Base-by-base conservation (phyloP, 2,797 vertebrate genomes). In the Onychomys arenicola region DNA sequence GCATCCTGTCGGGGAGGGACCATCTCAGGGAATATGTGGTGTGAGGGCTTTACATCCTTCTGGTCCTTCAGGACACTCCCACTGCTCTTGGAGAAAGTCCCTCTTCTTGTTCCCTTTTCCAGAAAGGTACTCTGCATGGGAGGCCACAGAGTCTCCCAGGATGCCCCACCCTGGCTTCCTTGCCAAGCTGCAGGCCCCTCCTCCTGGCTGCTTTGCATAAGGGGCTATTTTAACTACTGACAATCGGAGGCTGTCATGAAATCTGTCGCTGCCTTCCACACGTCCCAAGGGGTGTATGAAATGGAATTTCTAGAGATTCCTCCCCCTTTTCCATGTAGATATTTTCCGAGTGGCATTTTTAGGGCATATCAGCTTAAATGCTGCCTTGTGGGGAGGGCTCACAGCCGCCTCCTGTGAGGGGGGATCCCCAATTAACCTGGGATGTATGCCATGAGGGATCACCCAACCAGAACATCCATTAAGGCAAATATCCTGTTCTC, bases 251-350 rank as follows among this genome's bases (percentile, higher is more conserved):
- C 76, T 73, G 61, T 73, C 93, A 19, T 29, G 23, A 83, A 92
- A 67, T 95, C 97, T 95, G 96, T 93, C 95, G 80, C 65, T 97
- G 94, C 77, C 40, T 93, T 69, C 81, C 92, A 23, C 6, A 4
- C 83, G 82, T 95, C n/a, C 69, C 86, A 27, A 34, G 93, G 90
- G 89, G 25, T 69, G 11, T 25, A 67, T 8, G n/a, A 84, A 89
- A 46, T 71, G 81, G 69, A 84, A 49, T 97, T 95, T 94, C 95
- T 89, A 95, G 91, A 80, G 89, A 86, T 95, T 10, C 16, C 4
- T n/a, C 55, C 6, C 16, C 21, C 67, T 32, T n/a, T 55, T 40
- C 43, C 73, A 1, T 63, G 57, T 86, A 21, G 90, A 43, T 78
- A 89, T 95, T 95, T 96, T 97, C 75, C 1, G 46, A 76, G 77